These are phyloP conservation scores for Pomatostomus ruficeps DNA, from an alignment of 2,113 vertebrate species.

Conservation along the genomic window DNA sequence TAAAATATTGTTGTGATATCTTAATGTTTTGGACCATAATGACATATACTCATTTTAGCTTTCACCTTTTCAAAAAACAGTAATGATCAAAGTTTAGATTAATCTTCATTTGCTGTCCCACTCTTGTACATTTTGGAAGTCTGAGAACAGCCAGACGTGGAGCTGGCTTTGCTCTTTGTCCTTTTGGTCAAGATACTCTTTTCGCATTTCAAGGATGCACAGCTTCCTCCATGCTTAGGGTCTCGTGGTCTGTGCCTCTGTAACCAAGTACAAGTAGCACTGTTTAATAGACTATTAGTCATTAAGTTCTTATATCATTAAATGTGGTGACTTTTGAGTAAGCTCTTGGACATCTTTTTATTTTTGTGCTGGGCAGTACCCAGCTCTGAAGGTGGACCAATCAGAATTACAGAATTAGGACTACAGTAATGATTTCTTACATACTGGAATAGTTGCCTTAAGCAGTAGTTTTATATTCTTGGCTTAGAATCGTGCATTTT, in stretches of 20 bases:
- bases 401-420: not conserved
- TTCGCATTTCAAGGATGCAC: not conserved
- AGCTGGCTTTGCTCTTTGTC: not conserved
- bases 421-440: not conserved
- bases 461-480: not conserved
- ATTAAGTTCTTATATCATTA: not conserved
- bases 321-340: not conserved
- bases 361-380: constrained; percentile 18
- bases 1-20: not conserved
- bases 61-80: not conserved
- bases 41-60: not conserved
- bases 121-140: not conserved
- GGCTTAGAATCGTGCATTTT: not conserved
- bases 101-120: not conserved
- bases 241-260: not conserved
- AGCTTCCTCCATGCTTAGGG: not conserved
- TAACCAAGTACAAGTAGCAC: rapidly evolving
- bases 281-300: not conserved
- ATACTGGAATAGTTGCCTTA: not conserved
- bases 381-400: not conserved
- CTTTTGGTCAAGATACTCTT: not conserved
- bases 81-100: not conserved
- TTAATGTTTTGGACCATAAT: not conserved
- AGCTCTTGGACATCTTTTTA: not conserved
- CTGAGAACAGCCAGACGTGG: not conserved